Percentiles rank a stretch among this genome's conserved stretches.
phyloP scores from a whole-genome alignment of 2,888 invertebrate genomes.

The Drosophila paracracens region DNA sequence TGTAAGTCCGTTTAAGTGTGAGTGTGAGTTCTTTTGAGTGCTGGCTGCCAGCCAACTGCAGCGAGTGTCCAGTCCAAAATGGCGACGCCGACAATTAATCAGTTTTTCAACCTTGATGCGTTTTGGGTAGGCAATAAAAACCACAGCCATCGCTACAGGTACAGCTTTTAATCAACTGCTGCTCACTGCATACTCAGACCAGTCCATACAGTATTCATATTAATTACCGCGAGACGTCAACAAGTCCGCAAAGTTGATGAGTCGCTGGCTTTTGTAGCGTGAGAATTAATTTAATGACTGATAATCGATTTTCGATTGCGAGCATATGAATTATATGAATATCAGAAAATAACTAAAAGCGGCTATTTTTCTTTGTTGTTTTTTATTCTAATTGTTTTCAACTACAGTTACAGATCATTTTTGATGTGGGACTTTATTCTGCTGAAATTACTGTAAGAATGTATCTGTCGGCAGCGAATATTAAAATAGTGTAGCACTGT shows the following conservation, averaged over 20 bases:
- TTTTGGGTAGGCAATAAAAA: constrained; percentile 53
- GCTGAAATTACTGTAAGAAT: background rate
- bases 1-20: background rate
- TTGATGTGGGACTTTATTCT: background rate
- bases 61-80: constrained; percentile 39
- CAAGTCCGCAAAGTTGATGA: constrained; percentile 13
- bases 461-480: background rate
- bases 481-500: background rate
- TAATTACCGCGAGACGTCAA: constrained; percentile 36
- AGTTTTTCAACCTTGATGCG: constrained; percentile 44
- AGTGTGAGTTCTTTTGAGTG: constrained; percentile 5
- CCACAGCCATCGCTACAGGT: constrained; percentile 1
- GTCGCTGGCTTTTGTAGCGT: constrained; percentile 3
- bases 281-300: constrained; percentile 18
- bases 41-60: constrained; percentile 18
- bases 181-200: constrained; percentile 26
- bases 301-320: constrained; percentile 3
- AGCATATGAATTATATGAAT: background rate
- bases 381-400: background rate
- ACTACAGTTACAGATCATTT: background rate
- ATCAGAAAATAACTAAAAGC: background rate
- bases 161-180: constrained; percentile 21
- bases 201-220: constrained; percentile 25
- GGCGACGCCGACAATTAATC: constrained; percentile 60
- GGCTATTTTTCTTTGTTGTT: background rate